These are phyloP conservation scores for Ceratothoa steindachneri DNA, from an alignment of 2,888 invertebrate species.

Conservation along the genomic window DNA sequence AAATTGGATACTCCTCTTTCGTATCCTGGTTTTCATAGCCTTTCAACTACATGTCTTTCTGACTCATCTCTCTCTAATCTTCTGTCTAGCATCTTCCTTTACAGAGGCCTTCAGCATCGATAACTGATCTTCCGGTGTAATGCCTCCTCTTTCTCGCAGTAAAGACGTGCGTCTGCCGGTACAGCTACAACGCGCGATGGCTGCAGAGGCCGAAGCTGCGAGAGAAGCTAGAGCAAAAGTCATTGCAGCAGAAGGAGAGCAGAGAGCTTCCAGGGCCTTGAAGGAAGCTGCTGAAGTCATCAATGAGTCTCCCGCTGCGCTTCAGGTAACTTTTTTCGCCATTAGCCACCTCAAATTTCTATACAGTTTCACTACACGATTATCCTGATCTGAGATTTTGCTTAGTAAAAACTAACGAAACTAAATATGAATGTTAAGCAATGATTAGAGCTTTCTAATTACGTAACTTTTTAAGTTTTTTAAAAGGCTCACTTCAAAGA, in stretches of 20 bases:
- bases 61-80: too few relatives aligned
- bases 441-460: too few relatives aligned
- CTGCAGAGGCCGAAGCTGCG: conserved; percentile 57
- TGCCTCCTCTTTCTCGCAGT: conserved; percentile 40
- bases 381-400: not conserved
- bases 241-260: conserved; percentile 58
- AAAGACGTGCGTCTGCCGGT: conserved; percentile 50
- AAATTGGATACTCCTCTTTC: too few relatives aligned
- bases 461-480: too few relatives aligned
- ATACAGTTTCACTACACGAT: too few relatives aligned
- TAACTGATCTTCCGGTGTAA: too few relatives aligned
- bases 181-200: conserved; percentile 52
- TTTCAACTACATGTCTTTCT: too few relatives aligned
- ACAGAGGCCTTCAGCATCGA: too few relatives aligned
- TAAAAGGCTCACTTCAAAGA: not conserved
- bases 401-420: not conserved
- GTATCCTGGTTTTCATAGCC: too few relatives aligned
- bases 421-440: too few relatives aligned
- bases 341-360: too few relatives aligned
- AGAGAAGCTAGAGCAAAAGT: conserved; percentile 57
- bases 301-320: conserved; percentile 55
- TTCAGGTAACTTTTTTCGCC: conserved; percentile 31
- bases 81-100: too few relatives aligned
- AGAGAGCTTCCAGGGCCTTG: conserved; percentile 56
- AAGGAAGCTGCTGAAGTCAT: conserved; percentile 60